Conservation (phyloP, 2,888 invertebrate genomes). For the Acrocyrtus sp. region DNA sequence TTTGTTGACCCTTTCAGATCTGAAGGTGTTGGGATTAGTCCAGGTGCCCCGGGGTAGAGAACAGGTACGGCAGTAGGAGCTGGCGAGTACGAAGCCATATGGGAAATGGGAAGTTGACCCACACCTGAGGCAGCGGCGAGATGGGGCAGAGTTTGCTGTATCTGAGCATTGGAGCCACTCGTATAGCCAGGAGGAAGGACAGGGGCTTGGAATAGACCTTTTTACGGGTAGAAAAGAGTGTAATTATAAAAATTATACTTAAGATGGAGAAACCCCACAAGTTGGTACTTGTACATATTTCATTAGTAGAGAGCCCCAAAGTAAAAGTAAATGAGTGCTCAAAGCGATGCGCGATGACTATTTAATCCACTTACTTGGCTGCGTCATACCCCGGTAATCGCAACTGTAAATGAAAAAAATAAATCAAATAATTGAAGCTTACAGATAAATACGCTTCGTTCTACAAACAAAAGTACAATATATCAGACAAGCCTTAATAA, state of each 20-base stretch:
- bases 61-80: conserved; percentile 13
- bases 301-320: too few species aligned
- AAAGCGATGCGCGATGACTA: neutral
- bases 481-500: too few species aligned
- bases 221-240: too few species aligned
- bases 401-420: conserved; percentile 17
- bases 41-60: conserved; percentile 7
- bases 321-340: too few species aligned
- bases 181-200: conserved; percentile 34
- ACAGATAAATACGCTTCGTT: too few species aligned
- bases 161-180: neutral
- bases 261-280: neutral
- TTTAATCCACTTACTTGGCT: conserved; percentile 19
- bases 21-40: neutral
- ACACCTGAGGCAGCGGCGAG: conserved; percentile 5
- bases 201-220: conserved; percentile 41
- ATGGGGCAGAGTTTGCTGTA: conserved; percentile 13
- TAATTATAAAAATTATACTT: neutral
- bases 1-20: conserved; percentile 6
- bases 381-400: conserved; percentile 35
- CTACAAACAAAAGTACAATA: too few species aligned
- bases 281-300: conserved; percentile 1
- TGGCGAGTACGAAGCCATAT: neutral
- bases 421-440: too few species aligned
- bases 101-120: conserved; percentile 4